A percentile compares a stretch with the other conserved stretches of the same genome.
These are phyloP conservation scores for Iguana delicatissima DNA, from an alignment of 2,797 vertebrate genomes.

Conservation along the genomic window DNA sequence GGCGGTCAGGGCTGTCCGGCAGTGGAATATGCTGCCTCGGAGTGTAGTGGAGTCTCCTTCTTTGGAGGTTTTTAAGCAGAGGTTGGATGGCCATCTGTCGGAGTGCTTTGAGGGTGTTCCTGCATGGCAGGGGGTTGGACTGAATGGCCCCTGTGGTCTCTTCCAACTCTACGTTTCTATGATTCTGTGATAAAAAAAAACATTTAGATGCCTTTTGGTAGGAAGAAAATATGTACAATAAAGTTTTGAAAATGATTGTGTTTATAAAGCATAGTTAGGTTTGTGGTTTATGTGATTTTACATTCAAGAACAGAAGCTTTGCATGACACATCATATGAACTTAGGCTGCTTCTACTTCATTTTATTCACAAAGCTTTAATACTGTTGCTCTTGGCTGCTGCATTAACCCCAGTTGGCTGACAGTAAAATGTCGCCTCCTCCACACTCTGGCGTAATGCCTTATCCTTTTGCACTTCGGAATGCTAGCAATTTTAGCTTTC, in stretches of 20 bases:
- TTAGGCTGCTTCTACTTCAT: neutral
- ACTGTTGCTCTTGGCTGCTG: neutral
- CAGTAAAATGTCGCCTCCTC: neutral
- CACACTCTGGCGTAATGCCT: neutral
- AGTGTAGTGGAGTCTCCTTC: too few relatives aligned
- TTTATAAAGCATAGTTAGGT: constrained; percentile 17
- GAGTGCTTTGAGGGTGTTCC: too few relatives aligned
- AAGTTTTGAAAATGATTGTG: constrained; percentile 29
- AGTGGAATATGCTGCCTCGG: too few relatives aligned
- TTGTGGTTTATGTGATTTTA: neutral
- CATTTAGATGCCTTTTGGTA: constrained; percentile 48
- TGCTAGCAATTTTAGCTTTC: constrained; percentile 20
- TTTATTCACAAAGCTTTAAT: neutral
- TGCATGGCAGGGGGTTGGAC: too few relatives aligned
- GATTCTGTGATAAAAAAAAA: constrained; percentile 44
- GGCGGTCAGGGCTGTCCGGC: too few relatives aligned
- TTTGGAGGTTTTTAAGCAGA: too few relatives aligned
- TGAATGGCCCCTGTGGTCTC: too few relatives aligned
- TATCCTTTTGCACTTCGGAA: neutral
- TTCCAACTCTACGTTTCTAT: too few relatives aligned
- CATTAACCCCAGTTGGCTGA: neutral
- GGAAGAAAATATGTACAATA: constrained; percentile 38
- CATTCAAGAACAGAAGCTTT: constrained; percentile 32
- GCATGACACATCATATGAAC: neutral
- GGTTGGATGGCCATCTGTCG: too few relatives aligned